These are phyloP conservation scores for Cerastis leucographa DNA, from an alignment of 2,888 invertebrate genomes.

Conservation along the genomic window DNA sequence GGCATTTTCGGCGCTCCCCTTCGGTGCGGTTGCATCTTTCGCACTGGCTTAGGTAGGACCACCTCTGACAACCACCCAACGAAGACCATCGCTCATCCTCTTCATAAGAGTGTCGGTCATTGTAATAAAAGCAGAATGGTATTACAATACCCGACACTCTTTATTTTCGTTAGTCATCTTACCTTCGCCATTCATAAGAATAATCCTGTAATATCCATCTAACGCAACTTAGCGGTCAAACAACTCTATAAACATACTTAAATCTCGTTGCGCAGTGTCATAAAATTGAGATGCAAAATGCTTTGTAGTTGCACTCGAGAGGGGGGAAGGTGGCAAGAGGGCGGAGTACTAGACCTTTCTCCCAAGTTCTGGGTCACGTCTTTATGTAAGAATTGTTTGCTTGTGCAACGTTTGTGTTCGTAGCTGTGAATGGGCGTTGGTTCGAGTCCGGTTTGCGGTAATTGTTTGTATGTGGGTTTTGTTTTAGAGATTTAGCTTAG, in stretches of 20 bases:
- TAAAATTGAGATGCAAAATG: slow-evolving; percentile 78
- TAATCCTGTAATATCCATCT: neutral
- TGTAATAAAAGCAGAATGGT: neutral
- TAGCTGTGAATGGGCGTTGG: slow-evolving; percentile 64
- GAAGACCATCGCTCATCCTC: neutral
- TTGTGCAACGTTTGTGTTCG: slow-evolving; percentile 71
- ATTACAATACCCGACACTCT: too few species aligned
- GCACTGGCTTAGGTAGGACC: too few species aligned
- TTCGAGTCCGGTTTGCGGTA: slow-evolving; percentile 60
- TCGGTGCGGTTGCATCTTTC: too few species aligned
- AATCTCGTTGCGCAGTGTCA: slow-evolving; percentile 70
- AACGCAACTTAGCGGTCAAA: slow-evolving; percentile 18
- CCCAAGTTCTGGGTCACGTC: slow-evolving; percentile 88
- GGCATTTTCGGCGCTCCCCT: too few species aligned
- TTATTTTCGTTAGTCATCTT: neutral
- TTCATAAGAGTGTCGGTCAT: neutral
- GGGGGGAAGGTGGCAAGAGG: slow-evolving; percentile 39
- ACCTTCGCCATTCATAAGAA: neutral
- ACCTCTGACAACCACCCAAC: too few species aligned
- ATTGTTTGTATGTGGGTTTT: slow-evolving; percentile 46
- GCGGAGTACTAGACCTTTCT: slow-evolving; percentile 85
- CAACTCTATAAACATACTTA: slow-evolving; percentile 65
- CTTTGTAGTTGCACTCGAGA: slow-evolving; percentile 62
- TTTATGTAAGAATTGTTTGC: slow-evolving; percentile 80
- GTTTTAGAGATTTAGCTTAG: slow-evolving; percentile 48